Conservation (phyloP, 2,888 invertebrate genomes). For the Oxyteleia sp. region DNA sequence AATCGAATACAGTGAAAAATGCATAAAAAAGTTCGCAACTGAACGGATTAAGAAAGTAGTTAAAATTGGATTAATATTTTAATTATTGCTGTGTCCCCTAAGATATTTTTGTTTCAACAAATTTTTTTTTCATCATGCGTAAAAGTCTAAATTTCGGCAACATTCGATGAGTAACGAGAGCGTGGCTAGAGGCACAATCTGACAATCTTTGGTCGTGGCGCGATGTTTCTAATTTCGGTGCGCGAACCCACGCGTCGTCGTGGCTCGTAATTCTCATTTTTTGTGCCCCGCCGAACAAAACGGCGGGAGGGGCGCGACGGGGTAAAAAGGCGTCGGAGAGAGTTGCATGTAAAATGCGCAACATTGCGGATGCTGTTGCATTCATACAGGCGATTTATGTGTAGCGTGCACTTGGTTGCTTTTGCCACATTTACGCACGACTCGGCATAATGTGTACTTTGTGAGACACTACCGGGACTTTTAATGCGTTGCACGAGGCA, state of each 20-base stretch:
- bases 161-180: constrained; percentile 39
- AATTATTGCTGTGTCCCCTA: no score
- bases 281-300: constrained; percentile 17
- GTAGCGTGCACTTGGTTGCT: no score
- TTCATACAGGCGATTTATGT: no score
- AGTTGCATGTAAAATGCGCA: no score
- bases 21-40: no score
- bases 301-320: no score
- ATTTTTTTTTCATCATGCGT: constrained; percentile 9
- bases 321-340: constrained; percentile 18
- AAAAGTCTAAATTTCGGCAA: constrained; percentile 28
- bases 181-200: constrained; percentile 28
- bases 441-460: no score
- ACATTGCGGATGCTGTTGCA: no score
- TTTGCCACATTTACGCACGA: no score
- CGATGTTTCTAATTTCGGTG: constrained; percentile 45
- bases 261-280: constrained; percentile 31
- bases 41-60: no score
- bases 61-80: no score
- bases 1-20: no score
- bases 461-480: constrained; percentile 41
- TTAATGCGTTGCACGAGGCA: constrained; percentile 27
- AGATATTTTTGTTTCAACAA: constrained; percentile 24
- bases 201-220: constrained; percentile 10
- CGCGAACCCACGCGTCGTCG: constrained; percentile 43